Evolutionary conservation across 1,140 invertebrate genomes (phyloP).

Genomic region (Bilobella aurantiaca): DNA sequence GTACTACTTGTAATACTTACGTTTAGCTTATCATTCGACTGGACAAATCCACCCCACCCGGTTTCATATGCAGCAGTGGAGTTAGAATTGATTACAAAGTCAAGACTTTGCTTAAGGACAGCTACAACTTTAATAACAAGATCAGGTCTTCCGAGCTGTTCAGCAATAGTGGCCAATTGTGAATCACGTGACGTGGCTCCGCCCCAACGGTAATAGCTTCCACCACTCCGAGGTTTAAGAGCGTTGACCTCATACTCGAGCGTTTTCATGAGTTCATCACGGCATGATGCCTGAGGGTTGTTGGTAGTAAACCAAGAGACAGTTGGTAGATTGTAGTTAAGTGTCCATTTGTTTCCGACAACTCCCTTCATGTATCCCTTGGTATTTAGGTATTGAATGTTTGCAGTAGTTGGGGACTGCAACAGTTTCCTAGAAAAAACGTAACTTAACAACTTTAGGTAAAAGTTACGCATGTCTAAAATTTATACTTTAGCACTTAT

Average conservation of each 20-base stretch:
- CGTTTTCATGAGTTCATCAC: constrained; percentile 17
- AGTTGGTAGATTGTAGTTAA: constrained; percentile 15
- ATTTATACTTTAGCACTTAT: too few species aligned
- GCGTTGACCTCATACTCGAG: constrained; percentile 21
- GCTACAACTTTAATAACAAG: constrained; percentile 7
- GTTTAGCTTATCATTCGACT: not conserved
- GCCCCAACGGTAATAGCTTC: constrained; percentile 29
- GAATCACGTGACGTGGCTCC: constrained; percentile 15
- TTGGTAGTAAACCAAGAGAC: constrained; percentile 20
- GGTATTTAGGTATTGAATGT: constrained; percentile 25
- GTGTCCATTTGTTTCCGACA: constrained; percentile 20
- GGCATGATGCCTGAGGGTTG: constrained; percentile 20
- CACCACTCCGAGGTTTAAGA: constrained; percentile 18
- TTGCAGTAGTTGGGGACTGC: constrained; percentile 9
- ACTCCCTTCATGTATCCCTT: constrained; percentile 28
- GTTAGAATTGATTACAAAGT: not conserved
- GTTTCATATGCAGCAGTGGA: constrained; percentile 7
- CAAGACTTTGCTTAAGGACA: constrained; percentile 6
- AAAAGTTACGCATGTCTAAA: too few species aligned
- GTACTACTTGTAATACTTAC: not conserved
- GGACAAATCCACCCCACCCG: constrained; percentile 18
- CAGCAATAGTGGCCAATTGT: constrained; percentile 22
- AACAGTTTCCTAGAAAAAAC: constrained; percentile 10
- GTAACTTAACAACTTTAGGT: too few species aligned
- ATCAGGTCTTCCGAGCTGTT: constrained; percentile 16